A percentile compares a stretch with the other conserved stretches of the same genome.
Evolutionary conservation across 64 coral and sea anemone genomes (phyloP).

Genomic region (Montipora cactus): DNA sequence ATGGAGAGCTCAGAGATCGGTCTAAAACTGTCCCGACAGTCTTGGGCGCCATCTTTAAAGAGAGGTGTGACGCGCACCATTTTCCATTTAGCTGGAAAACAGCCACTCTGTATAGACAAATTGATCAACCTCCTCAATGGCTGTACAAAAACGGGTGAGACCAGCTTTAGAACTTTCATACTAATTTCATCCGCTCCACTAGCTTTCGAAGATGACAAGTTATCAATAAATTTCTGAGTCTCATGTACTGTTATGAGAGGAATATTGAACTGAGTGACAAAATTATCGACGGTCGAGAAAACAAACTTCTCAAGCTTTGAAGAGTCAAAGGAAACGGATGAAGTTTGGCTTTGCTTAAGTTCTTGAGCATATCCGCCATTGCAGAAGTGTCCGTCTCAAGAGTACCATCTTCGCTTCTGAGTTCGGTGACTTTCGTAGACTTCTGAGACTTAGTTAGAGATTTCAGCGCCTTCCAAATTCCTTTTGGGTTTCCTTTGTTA

Average conservation of each 20-base stretch:
- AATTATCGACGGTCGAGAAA: neutral
- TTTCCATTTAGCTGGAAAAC: constrained; percentile 75
- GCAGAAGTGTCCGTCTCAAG: constrained; percentile 10
- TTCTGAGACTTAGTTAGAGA: constrained; percentile 11
- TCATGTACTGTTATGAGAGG: constrained; percentile 50
- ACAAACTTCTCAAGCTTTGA: constrained; percentile 28
- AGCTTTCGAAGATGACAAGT: constrained; percentile 54
- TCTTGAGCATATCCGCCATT: constrained; percentile 59
- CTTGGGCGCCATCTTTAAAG: constrained; percentile 52
- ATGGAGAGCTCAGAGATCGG: constrained; percentile 20
- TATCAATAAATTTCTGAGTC: constrained; percentile 20
- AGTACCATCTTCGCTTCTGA: constrained; percentile 4
- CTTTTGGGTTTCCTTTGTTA: constrained; percentile 38
- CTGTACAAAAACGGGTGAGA: constrained; percentile 51
- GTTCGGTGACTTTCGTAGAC: constrained; percentile 1
- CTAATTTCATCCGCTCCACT: constrained; percentile 55
- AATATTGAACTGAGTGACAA: constrained; percentile 28
- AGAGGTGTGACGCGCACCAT: constrained; percentile 57
- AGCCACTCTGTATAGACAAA: constrained; percentile 14
- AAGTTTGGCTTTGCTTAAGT: constrained; percentile 10
- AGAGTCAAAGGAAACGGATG: constrained; percentile 34
- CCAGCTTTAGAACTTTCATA: constrained; percentile 35
- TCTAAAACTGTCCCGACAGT: constrained; percentile 58
- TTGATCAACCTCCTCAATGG: constrained; percentile 56
- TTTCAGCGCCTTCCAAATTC: constrained; percentile 44